Evolutionary conservation across 2,888 invertebrate genomes (phyloP).

Genomic region (Helleia helle): DNA sequence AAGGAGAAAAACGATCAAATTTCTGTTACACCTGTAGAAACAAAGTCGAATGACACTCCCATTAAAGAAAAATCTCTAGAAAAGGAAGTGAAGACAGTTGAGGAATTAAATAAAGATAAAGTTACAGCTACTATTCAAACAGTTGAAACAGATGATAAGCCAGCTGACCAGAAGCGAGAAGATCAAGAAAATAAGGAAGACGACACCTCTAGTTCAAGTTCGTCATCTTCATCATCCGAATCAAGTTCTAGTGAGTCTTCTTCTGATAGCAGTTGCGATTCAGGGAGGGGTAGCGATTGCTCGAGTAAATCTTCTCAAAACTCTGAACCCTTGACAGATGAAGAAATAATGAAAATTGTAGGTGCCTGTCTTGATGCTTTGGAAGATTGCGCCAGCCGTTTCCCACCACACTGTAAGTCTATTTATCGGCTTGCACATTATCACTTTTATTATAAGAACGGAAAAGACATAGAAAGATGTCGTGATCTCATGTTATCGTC

Average conservation of each 20-base stretch:
- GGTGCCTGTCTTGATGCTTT: conserved; percentile 82
- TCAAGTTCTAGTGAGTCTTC: conserved; percentile 75
- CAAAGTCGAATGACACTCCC: conserved; percentile 16
- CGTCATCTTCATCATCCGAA: conserved; percentile 56
- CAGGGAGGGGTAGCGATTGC: conserved; percentile 66
- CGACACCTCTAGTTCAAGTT: conserved; percentile 42
- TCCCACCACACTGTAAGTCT: conserved; percentile 95
- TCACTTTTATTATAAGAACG: conserved; percentile 81
- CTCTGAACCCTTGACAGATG: conserved; percentile 53
- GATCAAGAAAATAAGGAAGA: conserved; percentile 25
- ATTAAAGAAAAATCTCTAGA: conserved; percentile 18
- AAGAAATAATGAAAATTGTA: conserved; percentile 76
- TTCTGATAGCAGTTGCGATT: conserved; percentile 65
- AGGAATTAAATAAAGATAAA: conserved; percentile 6
- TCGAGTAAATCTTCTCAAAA: conserved; percentile 54
- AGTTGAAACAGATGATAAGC: conserved; percentile 18
- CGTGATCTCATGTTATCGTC: conserved; percentile 81
- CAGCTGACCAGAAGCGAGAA: conserved; percentile 22
- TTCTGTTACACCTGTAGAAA: conserved; percentile 11
- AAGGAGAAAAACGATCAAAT: too few relatives aligned
- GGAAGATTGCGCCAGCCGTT: conserved; percentile 87
- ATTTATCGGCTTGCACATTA: conserved; percentile 90
- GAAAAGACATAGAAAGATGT: conserved; percentile 79
- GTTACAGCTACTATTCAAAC: conserved; percentile 6
- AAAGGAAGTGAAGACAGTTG: conserved; percentile 3